A percentile compares a stretch with the other conserved stretches of the same genome.
phyloP scores from a whole-genome alignment of 2,888 invertebrate species.

The Hecatera dysodea region DNA sequence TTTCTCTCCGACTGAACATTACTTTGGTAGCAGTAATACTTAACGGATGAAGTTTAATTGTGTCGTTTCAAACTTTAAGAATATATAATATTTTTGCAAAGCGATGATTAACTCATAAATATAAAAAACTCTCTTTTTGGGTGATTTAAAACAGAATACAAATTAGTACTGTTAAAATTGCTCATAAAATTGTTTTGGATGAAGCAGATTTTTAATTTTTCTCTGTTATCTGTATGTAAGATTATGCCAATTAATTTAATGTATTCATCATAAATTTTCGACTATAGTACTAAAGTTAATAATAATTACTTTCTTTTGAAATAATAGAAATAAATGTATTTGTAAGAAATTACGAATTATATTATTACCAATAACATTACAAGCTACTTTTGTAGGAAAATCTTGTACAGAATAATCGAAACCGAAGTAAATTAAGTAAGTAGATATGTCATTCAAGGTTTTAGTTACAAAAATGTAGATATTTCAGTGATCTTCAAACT shows the following conservation, averaged over 20 bases:
- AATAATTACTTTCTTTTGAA: background rate
- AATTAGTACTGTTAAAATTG: constrained; percentile 29
- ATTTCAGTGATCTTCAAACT: constrained; percentile 64
- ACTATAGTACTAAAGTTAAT: background rate
- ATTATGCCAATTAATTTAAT: constrained; percentile 3
- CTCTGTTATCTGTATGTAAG: background rate
- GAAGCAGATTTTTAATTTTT: constrained; percentile 13
- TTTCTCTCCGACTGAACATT: constrained; percentile 46
- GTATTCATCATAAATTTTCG: background rate
- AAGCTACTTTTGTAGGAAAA: background rate
- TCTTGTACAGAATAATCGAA: background rate
- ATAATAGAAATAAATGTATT: constrained; percentile 2
- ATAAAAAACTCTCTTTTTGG: constrained; percentile 32
- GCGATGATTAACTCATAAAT: constrained; percentile 34
- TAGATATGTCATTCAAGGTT: constrained; percentile 28
- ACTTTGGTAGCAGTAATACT: constrained; percentile 42
- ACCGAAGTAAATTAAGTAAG: background rate
- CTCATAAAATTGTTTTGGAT: constrained; percentile 13
- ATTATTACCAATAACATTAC: background rate
- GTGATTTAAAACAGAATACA: constrained; percentile 28
- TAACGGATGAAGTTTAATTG: constrained; percentile 57
- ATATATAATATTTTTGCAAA: constrained; percentile 53
- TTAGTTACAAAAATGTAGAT: constrained; percentile 63
- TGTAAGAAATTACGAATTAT: background rate
- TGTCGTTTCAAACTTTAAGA: constrained; percentile 43